Percentiles rank a stretch among this genome's conserved stretches.
Conservation (phyloP, 2,888 invertebrate species). For the Malacosoma neustria region DNA sequence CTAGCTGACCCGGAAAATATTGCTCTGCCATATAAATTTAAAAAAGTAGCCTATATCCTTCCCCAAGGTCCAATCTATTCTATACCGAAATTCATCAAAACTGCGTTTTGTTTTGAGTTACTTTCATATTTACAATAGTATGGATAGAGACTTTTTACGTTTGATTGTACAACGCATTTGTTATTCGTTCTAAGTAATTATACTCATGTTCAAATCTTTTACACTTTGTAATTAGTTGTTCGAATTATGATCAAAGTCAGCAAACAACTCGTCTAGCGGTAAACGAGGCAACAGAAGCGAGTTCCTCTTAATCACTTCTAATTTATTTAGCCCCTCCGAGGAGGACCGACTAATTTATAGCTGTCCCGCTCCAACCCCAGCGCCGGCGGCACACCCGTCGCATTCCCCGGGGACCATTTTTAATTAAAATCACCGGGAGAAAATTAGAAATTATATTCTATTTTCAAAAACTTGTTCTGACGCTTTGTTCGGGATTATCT, state of each 20-base stretch:
- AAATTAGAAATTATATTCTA: slow-evolving; percentile 76
- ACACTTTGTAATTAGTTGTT: background rate
- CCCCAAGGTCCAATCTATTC: too few species aligned
- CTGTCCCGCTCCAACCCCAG: slow-evolving; percentile 54
- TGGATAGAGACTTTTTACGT: too few species aligned
- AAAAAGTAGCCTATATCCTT: too few species aligned
- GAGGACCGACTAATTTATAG: slow-evolving; percentile 62
- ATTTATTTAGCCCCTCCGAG: slow-evolving; percentile 71
- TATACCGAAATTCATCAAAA: too few species aligned
- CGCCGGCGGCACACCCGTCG: slow-evolving; percentile 39
- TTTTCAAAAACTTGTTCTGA: slow-evolving; percentile 73
- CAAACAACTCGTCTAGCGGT: slow-evolving; percentile 31
- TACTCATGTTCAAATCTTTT: slow-evolving; percentile 21
- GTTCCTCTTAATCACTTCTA: slow-evolving; percentile 73
- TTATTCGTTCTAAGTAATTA: too few species aligned
- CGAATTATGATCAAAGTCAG: slow-evolving; percentile 32
- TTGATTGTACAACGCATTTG: too few species aligned
- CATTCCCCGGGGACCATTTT: slow-evolving; percentile 68
- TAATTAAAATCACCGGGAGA: slow-evolving; percentile 74
- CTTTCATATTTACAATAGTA: too few species aligned
- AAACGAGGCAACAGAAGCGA: slow-evolving; percentile 49
- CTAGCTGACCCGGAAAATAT: too few species aligned
- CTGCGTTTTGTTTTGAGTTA: too few species aligned
- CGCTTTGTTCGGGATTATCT: slow-evolving; percentile 71
- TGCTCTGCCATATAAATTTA: too few species aligned